These are phyloP conservation scores for Aporrectodea caliginosa DNA, from an alignment of 1,140 invertebrate species.

Conservation along the genomic window DNA sequence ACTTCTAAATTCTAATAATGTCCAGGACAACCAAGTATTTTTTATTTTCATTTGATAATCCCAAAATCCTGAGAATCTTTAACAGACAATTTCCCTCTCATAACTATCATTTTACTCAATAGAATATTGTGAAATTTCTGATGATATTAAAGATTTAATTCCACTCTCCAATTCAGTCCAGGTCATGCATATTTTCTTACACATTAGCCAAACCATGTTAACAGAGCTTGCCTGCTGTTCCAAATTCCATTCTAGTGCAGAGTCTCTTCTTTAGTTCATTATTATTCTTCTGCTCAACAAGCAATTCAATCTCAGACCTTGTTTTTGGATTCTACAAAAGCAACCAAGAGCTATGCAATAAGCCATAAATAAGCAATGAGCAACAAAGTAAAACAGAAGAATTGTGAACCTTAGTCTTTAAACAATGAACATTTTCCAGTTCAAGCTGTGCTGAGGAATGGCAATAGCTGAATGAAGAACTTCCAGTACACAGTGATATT, in stretches of 20 bases:
- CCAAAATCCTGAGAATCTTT: background rate
- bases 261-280: slow-evolving; percentile 62
- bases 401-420: too few species aligned
- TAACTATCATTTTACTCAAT: background rate
- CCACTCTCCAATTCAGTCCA: background rate
- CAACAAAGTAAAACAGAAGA: too few species aligned
- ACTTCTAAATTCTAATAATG: too few species aligned
- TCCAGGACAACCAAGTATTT: too few species aligned
- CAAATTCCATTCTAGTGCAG: slow-evolving; percentile 71
- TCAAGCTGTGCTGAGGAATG: too few species aligned
- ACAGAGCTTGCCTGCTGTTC: slow-evolving; percentile 67
- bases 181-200: background rate
- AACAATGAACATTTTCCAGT: too few species aligned
- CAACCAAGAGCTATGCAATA: too few species aligned
- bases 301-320: background rate
- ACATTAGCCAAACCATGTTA: background rate
- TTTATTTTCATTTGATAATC: background rate
- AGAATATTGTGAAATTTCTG: background rate
- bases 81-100: background rate
- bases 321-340: background rate
- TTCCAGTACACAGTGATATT: too few species aligned
- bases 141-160: background rate
- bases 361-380: too few species aligned
- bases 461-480: too few species aligned
- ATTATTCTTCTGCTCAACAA: slow-evolving; percentile 47